phyloP scores from a whole-genome alignment of 2,888 invertebrate species.

The Augiades crinisus region DNA sequence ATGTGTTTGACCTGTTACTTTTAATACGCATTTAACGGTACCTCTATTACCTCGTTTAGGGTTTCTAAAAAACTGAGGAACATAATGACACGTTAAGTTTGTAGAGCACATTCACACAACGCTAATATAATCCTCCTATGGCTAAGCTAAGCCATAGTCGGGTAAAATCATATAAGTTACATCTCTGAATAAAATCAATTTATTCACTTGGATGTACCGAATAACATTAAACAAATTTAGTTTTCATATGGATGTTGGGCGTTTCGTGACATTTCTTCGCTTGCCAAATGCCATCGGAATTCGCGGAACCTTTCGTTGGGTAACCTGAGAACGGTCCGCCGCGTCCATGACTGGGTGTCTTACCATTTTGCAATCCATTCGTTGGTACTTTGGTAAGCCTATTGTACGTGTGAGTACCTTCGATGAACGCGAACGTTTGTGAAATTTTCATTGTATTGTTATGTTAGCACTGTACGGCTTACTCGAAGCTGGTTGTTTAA shows the following conservation, averaged over 20 bases:
- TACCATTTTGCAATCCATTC: neutral
- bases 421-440: constrained; percentile 12
- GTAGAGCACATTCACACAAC: no score
- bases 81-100: no score
- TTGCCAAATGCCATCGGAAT: neutral
- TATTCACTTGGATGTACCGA: no score
- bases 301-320: neutral
- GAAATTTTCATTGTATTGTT: constrained; percentile 11
- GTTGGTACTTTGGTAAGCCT: neutral
- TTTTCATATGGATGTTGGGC: neutral
- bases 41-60: no score
- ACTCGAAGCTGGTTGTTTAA: neutral
- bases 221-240: neutral
- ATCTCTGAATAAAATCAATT: no score
- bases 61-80: no score
- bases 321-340: neutral
- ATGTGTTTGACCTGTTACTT: no score
- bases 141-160: no score
- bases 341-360: neutral
- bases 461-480: neutral
- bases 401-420: no score
- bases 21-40: no score
- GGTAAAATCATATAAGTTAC: no score
- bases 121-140: no score
- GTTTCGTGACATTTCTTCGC: neutral